Evolutionary conservation across 1,140 invertebrate species (phyloP), one percentile per base, ranked within the genome.

Genomic region (Lordiphosa stackelbergi): DNA sequence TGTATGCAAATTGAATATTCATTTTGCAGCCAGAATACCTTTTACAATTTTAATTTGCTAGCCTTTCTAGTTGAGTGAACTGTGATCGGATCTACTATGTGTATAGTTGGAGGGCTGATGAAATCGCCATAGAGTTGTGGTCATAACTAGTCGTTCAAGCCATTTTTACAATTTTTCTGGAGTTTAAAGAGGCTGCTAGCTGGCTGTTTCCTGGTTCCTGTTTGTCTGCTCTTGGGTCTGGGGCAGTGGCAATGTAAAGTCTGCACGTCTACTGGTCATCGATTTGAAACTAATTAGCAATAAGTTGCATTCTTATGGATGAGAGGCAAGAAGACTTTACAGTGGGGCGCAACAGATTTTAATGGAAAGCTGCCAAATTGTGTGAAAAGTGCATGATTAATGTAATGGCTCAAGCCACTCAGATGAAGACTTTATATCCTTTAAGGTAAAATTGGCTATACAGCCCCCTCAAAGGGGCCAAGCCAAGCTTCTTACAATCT

Each of bases 261-360:
- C 40, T 54, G 53, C 63, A 68, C 59, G 62, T 65, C 22, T 53
- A 37, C 36, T 68, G 58, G 69, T 60, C 72, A 81, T 85, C 72
- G 81, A 85, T 85, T 78, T 75, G 66, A 73, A 75, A 69, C 81
- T 75, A 85, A 85, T 85, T 85, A 85, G 66, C 71, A 81, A 73
- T 58, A 66, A 70, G 59, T 81, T 85, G 45, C 58, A 57, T 34
- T 65, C 22, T 42, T 37, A 46, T 16, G 53, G 34, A 9, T n/a
- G 7, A 40, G 11, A 24, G 28, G 37, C 46, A 58, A 41, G 35
- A 24, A 40, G 4, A 22, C 2, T 7, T 49, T 37, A 69, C 49
- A 53, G 62, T 63, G 49, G 22, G 22, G 5, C 4, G 5, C 4
- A 24, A 24, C 5, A 4, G 22, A 24, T 22, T 22, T 22, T 3